These are phyloP conservation scores for Ichneumoninae sp. DNA, from an alignment of 2,888 invertebrate genomes.

Conservation along the genomic window DNA sequence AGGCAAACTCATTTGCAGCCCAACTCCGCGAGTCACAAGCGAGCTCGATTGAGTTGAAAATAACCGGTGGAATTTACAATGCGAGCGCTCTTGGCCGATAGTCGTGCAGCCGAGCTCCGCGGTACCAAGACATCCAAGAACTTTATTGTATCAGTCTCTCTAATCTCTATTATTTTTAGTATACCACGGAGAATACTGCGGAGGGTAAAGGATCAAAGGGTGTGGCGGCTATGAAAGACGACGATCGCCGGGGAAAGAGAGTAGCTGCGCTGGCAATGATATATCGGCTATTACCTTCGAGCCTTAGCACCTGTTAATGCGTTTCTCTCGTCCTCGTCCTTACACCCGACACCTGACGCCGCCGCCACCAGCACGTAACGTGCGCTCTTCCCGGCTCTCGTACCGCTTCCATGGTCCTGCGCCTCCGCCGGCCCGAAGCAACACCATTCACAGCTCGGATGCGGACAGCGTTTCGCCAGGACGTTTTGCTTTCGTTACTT, in stretches of 20 bases:
- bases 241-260: constrained; percentile 67
- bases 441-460: constrained; percentile 38
- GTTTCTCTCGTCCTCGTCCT: constrained; percentile 76
- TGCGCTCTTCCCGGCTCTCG: constrained; percentile 43
- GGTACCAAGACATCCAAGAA: constrained; percentile 36
- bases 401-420: constrained; percentile 46
- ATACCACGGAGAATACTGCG: constrained; percentile 36
- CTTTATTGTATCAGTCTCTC: constrained; percentile 43
- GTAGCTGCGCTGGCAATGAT: constrained; percentile 75
- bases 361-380: constrained; percentile 52
- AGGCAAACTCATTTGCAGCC: constrained; percentile 66
- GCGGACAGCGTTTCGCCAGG: constrained; percentile 46
- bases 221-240: constrained; percentile 62
- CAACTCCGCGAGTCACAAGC: constrained; percentile 33
- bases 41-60: constrained; percentile 34
- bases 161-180: constrained; percentile 56
- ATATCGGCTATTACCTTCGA: constrained; percentile 79
- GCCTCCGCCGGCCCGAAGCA: background rate
- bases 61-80: constrained; percentile 21
- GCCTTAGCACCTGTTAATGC: constrained; percentile 80
- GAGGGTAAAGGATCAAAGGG: constrained; percentile 64
- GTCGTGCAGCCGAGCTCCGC: background rate
- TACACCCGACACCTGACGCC: constrained; percentile 77
- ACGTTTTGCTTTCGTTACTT: constrained; percentile 76
- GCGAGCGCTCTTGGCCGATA: constrained; percentile 3